phyloP scores from a whole-genome alignment of 1,140 invertebrate species.

The Orius laevigatus region DNA sequence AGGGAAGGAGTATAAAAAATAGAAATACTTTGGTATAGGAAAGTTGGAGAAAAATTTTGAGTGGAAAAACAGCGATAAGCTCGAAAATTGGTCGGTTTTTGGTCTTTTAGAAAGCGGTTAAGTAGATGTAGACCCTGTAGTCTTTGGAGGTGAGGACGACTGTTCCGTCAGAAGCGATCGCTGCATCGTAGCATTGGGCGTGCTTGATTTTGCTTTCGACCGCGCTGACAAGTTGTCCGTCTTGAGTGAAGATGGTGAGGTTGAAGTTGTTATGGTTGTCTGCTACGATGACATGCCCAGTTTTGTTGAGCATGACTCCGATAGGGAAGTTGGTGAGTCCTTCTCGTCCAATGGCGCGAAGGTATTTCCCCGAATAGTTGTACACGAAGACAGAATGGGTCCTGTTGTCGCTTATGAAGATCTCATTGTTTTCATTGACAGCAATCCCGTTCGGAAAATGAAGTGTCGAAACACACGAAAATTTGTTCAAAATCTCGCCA shows the following conservation, averaged over 20 bases:
- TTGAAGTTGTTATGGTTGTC: constrained; percentile 99
- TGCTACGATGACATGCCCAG: constrained; percentile 92
- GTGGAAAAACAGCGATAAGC: no score
- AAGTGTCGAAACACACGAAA: constrained; percentile 96
- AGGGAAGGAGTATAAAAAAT: no score
- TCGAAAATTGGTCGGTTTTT: constrained; percentile 6
- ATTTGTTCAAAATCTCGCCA: constrained; percentile 92
- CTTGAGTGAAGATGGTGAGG: constrained; percentile 92
- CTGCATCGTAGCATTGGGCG: constrained; percentile 98
- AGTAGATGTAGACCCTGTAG: constrained; percentile 94
- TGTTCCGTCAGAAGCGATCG: constrained; percentile 94
- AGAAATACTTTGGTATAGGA: no score
- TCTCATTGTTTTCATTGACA: constrained; percentile 97
- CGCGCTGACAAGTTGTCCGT: constrained; percentile 88
- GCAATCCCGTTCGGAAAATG: constrained; percentile 99
- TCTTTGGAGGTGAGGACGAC: constrained; percentile 98
- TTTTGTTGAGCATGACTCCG: constrained; percentile 91
- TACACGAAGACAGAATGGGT: constrained; percentile 99
- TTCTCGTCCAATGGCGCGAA: constrained; percentile 94
- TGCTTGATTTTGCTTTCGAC: constrained; percentile 98
- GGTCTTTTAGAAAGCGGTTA: constrained; percentile 48
- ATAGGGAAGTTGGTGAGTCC: constrained; percentile 99
- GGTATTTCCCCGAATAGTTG: constrained; percentile 90
- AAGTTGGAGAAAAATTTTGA: no score
- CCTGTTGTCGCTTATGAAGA: constrained; percentile 98